Percentiles rank a stretch among this genome's conserved stretches.
These are phyloP conservation scores for Mustelus asterias DNA, from an alignment of 2,113 vertebrate species.

Conservation along the genomic window DNA sequence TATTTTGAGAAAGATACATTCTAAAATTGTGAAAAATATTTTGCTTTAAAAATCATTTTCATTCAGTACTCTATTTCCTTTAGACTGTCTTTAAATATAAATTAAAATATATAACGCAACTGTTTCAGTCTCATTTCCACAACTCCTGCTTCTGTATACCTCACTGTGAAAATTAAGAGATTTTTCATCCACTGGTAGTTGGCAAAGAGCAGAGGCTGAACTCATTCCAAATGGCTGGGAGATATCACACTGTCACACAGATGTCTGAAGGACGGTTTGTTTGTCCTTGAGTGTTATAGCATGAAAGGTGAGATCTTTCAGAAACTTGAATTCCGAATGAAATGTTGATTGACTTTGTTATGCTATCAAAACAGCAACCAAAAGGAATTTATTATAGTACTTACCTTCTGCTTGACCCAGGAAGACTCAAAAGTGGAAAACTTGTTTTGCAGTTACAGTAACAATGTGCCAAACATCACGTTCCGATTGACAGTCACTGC, in stretches of 20 bases:
- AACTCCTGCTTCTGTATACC: neutral
- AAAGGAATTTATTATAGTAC: too few species aligned
- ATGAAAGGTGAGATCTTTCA: constrained; percentile 19
- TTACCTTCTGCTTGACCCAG: neutral
- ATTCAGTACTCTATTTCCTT: neutral
- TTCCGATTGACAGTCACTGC: neutral
- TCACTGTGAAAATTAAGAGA: neutral
- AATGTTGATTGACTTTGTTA: neutral
- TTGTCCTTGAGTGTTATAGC: neutral
- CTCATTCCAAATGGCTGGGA: neutral
- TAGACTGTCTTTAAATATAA: neutral
- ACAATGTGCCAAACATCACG: neutral
- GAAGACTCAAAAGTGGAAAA: neutral
- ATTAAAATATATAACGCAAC: neutral
- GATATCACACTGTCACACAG: neutral
- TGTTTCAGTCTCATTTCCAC: neutral
- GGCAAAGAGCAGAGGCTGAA: constrained; percentile 8
- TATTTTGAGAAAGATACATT: neutral
- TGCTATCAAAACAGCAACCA: neutral
- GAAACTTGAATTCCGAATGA: neutral
- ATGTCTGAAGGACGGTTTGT: neutral
- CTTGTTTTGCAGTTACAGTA: neutral
- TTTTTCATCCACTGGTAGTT: neutral
- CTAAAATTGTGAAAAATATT: neutral
- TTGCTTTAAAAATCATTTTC: neutral